A percentile compares a stretch with the other conserved stretches of the same genome.
These are phyloP conservation scores for Cheilosia grossa DNA, from an alignment of 2,888 invertebrate genomes.

Conservation along the genomic window DNA sequence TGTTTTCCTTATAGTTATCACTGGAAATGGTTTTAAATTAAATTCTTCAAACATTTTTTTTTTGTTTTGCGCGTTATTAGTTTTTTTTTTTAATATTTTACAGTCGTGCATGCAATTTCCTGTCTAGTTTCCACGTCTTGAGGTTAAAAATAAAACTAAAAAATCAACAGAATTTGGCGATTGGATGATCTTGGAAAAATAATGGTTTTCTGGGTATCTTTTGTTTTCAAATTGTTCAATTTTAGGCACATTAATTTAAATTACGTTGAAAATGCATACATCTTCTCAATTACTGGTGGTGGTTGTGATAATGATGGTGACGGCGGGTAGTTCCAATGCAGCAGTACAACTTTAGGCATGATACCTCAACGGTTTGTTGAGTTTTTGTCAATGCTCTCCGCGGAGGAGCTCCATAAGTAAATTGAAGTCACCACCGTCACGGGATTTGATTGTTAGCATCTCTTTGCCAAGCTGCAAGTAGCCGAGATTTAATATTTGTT, in stretches of 20 bases:
- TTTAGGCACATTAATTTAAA: conserved; percentile 68
- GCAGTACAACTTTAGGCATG: conserved; percentile 49
- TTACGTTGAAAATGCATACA: conserved; percentile 50
- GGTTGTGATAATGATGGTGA: conserved; percentile 15
- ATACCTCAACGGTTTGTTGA: conserved; percentile 65
- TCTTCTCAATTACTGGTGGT: conserved; percentile 16
- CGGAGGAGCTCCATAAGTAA: conserved; percentile 97
- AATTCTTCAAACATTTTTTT: not conserved
- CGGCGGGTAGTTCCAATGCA: conserved; percentile 49
- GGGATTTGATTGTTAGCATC: conserved; percentile 93
- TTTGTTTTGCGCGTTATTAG: conserved; percentile 15
- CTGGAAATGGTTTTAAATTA: conserved; percentile 53
- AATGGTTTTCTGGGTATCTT: conserved; percentile 38
- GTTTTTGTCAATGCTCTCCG: conserved; percentile 91
- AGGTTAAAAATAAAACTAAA: conserved; percentile 7
- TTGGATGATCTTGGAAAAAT: conserved; percentile 40
- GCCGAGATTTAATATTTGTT: not conserved
- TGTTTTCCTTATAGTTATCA: conserved; percentile 51
- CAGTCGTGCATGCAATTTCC: conserved; percentile 44
- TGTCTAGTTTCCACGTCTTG: conserved; percentile 49
- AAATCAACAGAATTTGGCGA: conserved; percentile 56
- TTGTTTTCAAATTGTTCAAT: conserved; percentile 62
- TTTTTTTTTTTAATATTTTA: conserved; percentile 34
- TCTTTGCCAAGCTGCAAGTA: conserved; percentile 93
- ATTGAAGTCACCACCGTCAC: conserved; percentile 96